phyloP scores from a whole-genome alignment of 2,797 vertebrate genomes.

The Heliangelus exortis region DNA sequence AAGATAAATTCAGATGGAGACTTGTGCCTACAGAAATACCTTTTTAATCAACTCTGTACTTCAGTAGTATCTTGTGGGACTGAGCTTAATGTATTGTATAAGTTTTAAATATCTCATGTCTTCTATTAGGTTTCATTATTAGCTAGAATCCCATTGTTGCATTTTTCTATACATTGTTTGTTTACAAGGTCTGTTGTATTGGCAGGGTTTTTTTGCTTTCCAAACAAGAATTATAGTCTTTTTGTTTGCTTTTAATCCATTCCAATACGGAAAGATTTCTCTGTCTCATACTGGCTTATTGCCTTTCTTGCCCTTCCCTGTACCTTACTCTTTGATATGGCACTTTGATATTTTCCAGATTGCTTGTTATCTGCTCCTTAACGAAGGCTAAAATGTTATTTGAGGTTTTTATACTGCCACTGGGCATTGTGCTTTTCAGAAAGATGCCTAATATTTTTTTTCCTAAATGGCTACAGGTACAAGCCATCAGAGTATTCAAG shows the following conservation, averaged over 20 bases:
- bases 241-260: neutral
- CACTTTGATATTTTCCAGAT: neutral
- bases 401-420: neutral
- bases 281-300: neutral
- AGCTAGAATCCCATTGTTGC: neutral
- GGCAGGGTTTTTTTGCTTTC: neutral
- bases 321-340: neutral
- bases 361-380: slow-evolving; percentile 8
- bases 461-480: neutral
- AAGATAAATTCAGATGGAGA: neutral
- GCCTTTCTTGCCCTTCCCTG: neutral
- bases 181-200: neutral
- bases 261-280: neutral
- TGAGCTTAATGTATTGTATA: neutral
- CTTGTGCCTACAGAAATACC: neutral
- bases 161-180: neutral
- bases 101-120: neutral
- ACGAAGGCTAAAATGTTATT: slow-evolving; percentile 9
- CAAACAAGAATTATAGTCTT: neutral
- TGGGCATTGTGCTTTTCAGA: neutral
- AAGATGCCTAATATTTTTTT: neutral
- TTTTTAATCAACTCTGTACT: neutral
- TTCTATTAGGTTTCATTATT: neutral
- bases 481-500: neutral
- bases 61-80: neutral